Evolutionary conservation across 2,113 vertebrate genomes (phyloP), one percentile per base, ranked within the genome.

Genomic region (Toxotes jaculatrix): DNA sequence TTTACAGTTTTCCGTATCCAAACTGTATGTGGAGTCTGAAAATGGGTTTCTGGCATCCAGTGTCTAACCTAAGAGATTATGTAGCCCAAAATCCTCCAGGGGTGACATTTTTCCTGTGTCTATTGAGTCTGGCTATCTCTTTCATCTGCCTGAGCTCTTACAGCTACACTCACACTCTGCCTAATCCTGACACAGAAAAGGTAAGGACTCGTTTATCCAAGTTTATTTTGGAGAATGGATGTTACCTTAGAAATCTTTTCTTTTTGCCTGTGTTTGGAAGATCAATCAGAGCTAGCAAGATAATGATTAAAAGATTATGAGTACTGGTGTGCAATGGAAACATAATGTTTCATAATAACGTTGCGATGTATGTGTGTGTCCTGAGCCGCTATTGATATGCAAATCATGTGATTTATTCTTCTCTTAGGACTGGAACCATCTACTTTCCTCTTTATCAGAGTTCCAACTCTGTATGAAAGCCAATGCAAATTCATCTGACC

Each of bases 391-490:
- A 31, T 27, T 68, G 21, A 64, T 61, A 1, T 51, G 0, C 31
- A 49, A 81, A 77, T 60, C 3, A 11, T 59, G 3, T 11, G 19
- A 14, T 59, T 64, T 73, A 3, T 86, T 79, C 72, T 56, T 82
- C 13, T 61, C 53, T 14, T 62, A 96, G 95, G 95, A 96, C 89
- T 96, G 95, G 95, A 95, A 96, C 74, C 65, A 40, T 74, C 61
- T 96, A 17, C 83, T 96, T 12, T 88, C 65, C 1, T 92, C 95
- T 6, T 69, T 96, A 34, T 88, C 95, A 16, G 68, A 78, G 43
- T 82, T 93, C 14, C 84, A 87, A 16, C 87, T 96, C 51, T 96
- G 95, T 87, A 68, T 77, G 14, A 90, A 89, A 55, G 66, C 45
- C 31, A 89, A 86, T 82, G 32, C 63, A 42, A 89, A 66, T 51